A percentile compares a stretch with the other conserved stretches of the same genome.
phyloP scores from a whole-genome alignment of 2,113 vertebrate species.

The Vicugna pacos region DNA sequence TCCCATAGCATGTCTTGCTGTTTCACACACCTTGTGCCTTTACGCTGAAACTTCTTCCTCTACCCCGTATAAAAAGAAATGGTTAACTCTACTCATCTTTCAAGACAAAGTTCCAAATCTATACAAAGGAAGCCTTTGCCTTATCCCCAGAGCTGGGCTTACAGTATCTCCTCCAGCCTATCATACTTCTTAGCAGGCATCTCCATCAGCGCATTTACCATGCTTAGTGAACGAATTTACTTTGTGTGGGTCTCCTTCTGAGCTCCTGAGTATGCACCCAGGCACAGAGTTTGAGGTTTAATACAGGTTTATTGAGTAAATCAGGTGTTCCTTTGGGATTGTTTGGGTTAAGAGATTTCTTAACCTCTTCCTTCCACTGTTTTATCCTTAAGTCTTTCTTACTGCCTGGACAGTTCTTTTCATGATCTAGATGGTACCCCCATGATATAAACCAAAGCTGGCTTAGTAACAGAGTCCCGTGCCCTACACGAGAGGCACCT shows the following conservation, averaged over 20 bases:
- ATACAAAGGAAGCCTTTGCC: fast-evolving
- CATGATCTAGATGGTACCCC: neutral
- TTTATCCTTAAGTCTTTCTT: neutral
- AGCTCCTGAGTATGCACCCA: neutral
- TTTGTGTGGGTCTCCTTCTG: neutral
- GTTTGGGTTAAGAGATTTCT: neutral
- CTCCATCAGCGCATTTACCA: neutral
- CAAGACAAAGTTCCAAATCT: too few species aligned
- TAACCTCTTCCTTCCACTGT: neutral
- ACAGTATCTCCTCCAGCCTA: fast-evolving
- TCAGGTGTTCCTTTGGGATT: neutral
- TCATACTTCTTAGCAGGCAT: neutral
- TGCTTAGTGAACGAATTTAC: neutral
- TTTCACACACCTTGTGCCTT: neutral
- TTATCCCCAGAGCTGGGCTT: neutral
- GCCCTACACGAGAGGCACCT: neutral
- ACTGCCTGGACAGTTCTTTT: neutral
- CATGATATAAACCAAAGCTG: neutral
- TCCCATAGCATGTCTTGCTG: neutral
- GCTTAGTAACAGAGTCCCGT: neutral
- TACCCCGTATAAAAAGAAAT: neutral
- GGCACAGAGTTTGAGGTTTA: neutral
- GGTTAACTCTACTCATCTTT: neutral
- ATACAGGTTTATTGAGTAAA: neutral
- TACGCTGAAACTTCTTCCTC: neutral